These are phyloP conservation scores for Scartelaos histophorus DNA, from an alignment of 2,113 vertebrate species.

Conservation along the genomic window DNA sequence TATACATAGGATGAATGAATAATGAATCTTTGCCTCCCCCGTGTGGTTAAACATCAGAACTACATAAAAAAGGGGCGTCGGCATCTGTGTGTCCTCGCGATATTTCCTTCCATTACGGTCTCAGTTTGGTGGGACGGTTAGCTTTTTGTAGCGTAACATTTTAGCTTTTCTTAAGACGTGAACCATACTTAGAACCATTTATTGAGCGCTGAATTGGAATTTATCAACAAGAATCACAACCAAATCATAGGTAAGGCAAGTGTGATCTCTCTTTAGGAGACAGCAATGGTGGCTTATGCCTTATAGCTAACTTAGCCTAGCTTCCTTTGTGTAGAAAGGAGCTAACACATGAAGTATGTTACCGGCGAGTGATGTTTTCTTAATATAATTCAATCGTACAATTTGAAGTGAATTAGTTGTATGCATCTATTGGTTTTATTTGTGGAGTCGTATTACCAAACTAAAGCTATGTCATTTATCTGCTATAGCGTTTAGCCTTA, in stretches of 20 bases:
- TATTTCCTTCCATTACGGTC: not conserved
- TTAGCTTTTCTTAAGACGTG: not conserved
- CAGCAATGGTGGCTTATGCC: not conserved
- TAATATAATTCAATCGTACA: not conserved
- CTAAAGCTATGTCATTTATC: not conserved
- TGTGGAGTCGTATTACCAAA: not conserved
- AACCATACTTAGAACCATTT: not conserved
- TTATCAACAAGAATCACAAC: not conserved
- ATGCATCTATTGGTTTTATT: not conserved
- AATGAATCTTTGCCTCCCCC: not conserved
- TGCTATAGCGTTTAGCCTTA: not conserved
- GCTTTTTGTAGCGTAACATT: not conserved
- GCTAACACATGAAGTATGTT: not conserved
- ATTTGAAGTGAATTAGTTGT: not conserved
- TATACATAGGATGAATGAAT: not conserved
- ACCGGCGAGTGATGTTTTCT: not conserved
- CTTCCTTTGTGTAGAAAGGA: not conserved
- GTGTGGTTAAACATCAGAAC: not conserved
- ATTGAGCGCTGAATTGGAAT: not conserved
- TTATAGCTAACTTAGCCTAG: constrained; percentile 1
- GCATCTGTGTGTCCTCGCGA: not conserved
- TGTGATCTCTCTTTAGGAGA: not conserved
- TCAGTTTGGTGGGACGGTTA: not conserved
- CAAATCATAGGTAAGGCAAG: not conserved
- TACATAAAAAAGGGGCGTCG: not conserved